Evolutionary conservation across 2,888 invertebrate genomes (phyloP), one percentile per base, ranked within the genome.

Genomic region (Falcaria lacertinaria): DNA sequence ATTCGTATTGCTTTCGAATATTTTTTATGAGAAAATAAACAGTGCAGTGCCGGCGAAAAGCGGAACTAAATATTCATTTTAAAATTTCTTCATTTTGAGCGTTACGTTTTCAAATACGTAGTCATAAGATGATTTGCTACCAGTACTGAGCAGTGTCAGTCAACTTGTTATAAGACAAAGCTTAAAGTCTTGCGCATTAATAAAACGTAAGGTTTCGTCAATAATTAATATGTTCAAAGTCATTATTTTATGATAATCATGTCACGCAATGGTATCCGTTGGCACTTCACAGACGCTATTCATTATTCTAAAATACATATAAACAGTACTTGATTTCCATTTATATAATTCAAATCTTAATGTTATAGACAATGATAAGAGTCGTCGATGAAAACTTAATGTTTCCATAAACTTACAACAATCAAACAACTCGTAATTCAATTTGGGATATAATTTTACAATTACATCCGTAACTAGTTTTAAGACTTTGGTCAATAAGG

Each of bases 401-500:
- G 76, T 80, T 78, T 67, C 54, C 78, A 74, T 84, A 87, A 85
- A 86, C 79, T 84, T 83, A 83, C 81, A 88, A 87, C 77, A 80
- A 80, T 85, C 61, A 86, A 89, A 86, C 85, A 86, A 80, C 83
- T 75, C 70, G 71, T 83, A 79, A 72, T 80, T 75, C 76, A 74
- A 69, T 70, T 74, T 74, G 66, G 80, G 81, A 80, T 73, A 80
- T 79, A 76, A 81, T 69, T 70, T 69, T 63, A 69, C 71, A 74
- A 79, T 79, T 69, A 74, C 65, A 82, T 79, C 85, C 81, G 70
- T 80, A 85, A 85, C 86, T 89, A 89, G 88, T 87, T 87, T 87
- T 86, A 84, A 87, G 88, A 88, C 88, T 88, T 89, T 89, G 89
- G 89, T 89, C 89, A 89, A 87, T 89, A 89, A 89, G 89, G 89